phyloP scores from a whole-genome alignment of 2,888 invertebrate genomes.

The Lordiphosa andalusiaca region DNA sequence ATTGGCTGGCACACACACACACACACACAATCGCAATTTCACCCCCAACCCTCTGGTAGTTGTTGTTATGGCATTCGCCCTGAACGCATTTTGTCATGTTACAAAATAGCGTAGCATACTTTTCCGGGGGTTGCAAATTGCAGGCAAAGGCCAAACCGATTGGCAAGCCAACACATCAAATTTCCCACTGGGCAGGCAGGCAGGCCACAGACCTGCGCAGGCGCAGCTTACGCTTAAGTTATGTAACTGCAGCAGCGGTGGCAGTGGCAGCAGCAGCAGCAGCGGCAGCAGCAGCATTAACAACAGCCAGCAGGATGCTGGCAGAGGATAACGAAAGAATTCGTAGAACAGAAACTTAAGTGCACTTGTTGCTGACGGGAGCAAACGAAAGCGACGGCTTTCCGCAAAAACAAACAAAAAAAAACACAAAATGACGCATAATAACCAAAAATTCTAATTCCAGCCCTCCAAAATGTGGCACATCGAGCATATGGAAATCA shows the following conservation, averaged over 20 bases:
- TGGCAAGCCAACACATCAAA: constrained; percentile 48
- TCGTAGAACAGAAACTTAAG: constrained; percentile 55
- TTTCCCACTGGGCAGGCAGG: constrained; percentile 47
- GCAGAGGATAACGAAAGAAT: constrained; percentile 6
- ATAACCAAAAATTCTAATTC: constrained; percentile 7
- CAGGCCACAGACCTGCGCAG: constrained; percentile 50
- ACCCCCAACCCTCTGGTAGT: neutral
- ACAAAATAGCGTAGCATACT: constrained; percentile 66
- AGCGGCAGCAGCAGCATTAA: neutral
- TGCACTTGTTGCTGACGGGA: constrained; percentile 77
- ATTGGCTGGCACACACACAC: constrained; percentile 61
- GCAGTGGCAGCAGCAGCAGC: too few species aligned
- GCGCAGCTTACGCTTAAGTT: constrained; percentile 55
- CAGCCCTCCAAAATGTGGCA: constrained; percentile 55
- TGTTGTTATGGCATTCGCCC: constrained; percentile 70
- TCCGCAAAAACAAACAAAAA: neutral
- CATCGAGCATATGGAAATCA: constrained; percentile 51
- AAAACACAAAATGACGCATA: neutral
- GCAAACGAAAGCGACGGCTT: constrained; percentile 18
- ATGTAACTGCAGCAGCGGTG: constrained; percentile 47
- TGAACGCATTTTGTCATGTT: constrained; percentile 50
- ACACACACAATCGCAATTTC: neutral
- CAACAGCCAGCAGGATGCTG: neutral
- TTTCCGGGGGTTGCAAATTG: constrained; percentile 58
- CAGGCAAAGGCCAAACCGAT: constrained; percentile 57